Evolutionary conservation across 2,113 vertebrate species (phyloP).

Genomic region (Octodon degus): DNA sequence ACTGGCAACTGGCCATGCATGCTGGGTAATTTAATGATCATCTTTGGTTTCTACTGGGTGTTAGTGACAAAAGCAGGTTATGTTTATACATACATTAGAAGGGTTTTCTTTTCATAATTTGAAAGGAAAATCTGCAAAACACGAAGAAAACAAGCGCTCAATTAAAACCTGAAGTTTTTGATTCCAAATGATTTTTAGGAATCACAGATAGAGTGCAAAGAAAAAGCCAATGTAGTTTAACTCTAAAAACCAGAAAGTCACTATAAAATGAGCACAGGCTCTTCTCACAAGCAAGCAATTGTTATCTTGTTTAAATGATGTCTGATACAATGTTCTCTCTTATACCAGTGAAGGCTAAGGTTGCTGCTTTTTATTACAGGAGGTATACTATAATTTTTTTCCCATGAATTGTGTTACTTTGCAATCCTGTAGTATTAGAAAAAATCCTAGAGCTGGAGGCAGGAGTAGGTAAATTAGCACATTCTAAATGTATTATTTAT

Average conservation of each 20-base stretch:
- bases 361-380: background rate
- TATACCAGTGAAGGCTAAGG: conserved; percentile 21
- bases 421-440: background rate
- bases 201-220: conserved; percentile 65
- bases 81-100: conserved; percentile 77
- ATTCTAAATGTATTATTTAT: background rate
- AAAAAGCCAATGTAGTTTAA: conserved; percentile 75
- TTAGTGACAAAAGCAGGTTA: conserved; percentile 81
- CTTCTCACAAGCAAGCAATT: conserved; percentile 69
- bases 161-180: conserved; percentile 45
- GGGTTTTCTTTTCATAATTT: conserved; percentile 73
- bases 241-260: conserved; percentile 77
- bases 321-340: conserved; percentile 64
- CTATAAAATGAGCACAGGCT: conserved; percentile 64
- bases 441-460: background rate
- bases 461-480: background rate
- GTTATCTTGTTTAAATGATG: conserved; percentile 71
- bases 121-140: conserved; percentile 70
- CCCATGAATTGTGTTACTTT: background rate
- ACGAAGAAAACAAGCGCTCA: conserved; percentile 53
- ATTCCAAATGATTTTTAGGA: conserved; percentile 68
- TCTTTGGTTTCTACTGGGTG: conserved; percentile 80
- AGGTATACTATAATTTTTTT: background rate
- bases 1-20: conserved; percentile 81
- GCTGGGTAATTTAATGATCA: conserved; percentile 76